Evolutionary conservation across 2,113 vertebrate species (phyloP), one percentile per base, ranked within the genome.

Genomic region (Penelope pileata): DNA sequence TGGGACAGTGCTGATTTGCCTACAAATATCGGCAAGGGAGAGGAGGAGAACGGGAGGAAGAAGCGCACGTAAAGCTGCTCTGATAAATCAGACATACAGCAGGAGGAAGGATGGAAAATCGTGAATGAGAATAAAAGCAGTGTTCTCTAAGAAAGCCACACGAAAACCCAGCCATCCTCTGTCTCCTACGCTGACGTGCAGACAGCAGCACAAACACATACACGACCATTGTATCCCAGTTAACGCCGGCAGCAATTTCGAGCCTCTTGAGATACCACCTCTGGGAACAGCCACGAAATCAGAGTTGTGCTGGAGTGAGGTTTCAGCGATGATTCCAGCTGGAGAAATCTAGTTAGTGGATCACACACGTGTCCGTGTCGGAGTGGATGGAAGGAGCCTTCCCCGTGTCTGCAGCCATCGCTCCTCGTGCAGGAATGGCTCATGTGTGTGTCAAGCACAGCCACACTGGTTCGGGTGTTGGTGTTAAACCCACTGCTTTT

Each of bases 401-500:
- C 18, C 68, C 26, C 32, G 10, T 3, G n/a, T 38, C 63, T 48
- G 64, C 54, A 63, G 43, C 21, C 51, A 10, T 2, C 4, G 42
- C 90, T 38, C 24, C 4, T 62, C 7, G 0, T 53, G 29, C 56
- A 13, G 4, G 26, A 43, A 6, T 27, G 36, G 32, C 24, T 64
- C 51, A 7, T 54, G 45, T 5, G 0, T 17, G 1, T 0, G 0
- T n/a, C 23, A 12, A 16, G 40, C 86, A 51, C 14, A 8, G 26
- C 62, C 78, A 83, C 2, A 8, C 51, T 34, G 53, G 8, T 36
- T 36, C 26, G 34, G 48, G 18, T 0, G 51, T 23, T 38, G 54
- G 51, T 16, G 50, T 22, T 29, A 36, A 70, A 70, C 6, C 53
- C 50, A 16, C 29, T 38, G 54, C 59, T 21, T 48, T 48, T 21